Conservation (phyloP, 1,140 invertebrate species). For the Platyura marginata region DNA sequence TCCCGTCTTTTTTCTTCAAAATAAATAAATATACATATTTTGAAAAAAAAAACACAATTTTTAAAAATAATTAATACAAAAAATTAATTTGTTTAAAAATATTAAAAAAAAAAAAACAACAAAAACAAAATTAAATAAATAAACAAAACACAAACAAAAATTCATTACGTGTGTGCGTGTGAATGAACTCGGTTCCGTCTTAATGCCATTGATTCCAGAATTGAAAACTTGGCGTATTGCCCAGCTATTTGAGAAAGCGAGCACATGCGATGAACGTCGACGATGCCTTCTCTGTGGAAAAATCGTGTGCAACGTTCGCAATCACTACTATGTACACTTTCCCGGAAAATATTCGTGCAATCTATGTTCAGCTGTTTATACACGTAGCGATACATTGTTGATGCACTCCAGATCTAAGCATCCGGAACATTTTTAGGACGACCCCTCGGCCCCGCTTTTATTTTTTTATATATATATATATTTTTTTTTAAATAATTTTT, state of each 20-base stretch:
- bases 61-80: slow-evolving; percentile 2
- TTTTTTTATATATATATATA: no score
- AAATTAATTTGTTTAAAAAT: background rate
- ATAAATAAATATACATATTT: background rate
- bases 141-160: no score
- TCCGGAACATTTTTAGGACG: slow-evolving; percentile 16
- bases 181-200: background rate
- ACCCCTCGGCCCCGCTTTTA: background rate
- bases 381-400: slow-evolving; percentile 39
- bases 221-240: slow-evolving; percentile 45
- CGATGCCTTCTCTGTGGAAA: slow-evolving; percentile 44
- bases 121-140: background rate
- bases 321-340: slow-evolving; percentile 48
- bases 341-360: slow-evolving; percentile 41
- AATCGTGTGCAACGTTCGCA: slow-evolving; percentile 44
- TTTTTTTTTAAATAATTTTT: no score
- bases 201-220: slow-evolving; percentile 32
- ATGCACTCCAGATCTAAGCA: slow-evolving; percentile 44
- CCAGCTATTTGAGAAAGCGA: slow-evolving; percentile 42
- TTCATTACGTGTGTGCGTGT: no score
- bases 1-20: slow-evolving; percentile 2
- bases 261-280: slow-evolving; percentile 37
- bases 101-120: background rate
- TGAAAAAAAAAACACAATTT: slow-evolving; percentile 3
- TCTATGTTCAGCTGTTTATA: slow-evolving; percentile 41